Evolutionary conservation across 2,888 invertebrate species (phyloP).

Genomic region (Acleris sparsana): DNA sequence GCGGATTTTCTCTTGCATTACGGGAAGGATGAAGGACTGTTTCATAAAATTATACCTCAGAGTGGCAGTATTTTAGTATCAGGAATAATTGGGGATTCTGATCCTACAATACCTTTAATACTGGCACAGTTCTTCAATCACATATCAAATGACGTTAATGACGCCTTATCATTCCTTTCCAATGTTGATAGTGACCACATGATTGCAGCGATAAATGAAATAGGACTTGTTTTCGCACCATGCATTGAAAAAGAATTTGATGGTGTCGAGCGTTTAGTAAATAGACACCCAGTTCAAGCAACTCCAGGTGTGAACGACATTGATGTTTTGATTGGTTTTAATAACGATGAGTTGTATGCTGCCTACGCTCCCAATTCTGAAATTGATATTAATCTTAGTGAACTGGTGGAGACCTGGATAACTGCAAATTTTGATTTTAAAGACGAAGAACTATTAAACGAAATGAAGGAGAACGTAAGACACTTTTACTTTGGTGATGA

Average conservation of each 20-base stretch:
- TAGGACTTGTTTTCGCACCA: slow-evolving; percentile 11
- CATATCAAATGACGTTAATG: slow-evolving; percentile 6
- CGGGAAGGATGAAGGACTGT: slow-evolving; percentile 8
- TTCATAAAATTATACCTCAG: slow-evolving; percentile 23
- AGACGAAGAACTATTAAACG: slow-evolving; percentile 38
- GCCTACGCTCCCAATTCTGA: neutral
- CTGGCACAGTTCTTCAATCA: slow-evolving; percentile 26
- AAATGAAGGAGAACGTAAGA: slow-evolving; percentile 40
- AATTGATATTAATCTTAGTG: neutral
- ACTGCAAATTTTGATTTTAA: slow-evolving; percentile 39
- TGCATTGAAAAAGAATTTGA: slow-evolving; percentile 34
- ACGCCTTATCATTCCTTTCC: slow-evolving; percentile 21
- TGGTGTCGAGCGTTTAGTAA: slow-evolving; percentile 20
- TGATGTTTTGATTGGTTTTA: slow-evolving; percentile 34
- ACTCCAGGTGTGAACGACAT: slow-evolving; percentile 20
- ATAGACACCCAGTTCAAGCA: slow-evolving; percentile 23
- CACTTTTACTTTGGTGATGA: slow-evolving; percentile 50
- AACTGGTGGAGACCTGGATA: slow-evolving; percentile 34
- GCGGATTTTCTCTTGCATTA: slow-evolving; percentile 43
- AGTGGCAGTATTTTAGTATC: slow-evolving; percentile 15
- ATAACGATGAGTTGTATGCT: slow-evolving; percentile 14
- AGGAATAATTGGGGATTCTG: neutral
- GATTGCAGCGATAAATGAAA: slow-evolving; percentile 15
- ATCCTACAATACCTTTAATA: slow-evolving; percentile 11
- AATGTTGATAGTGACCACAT: slow-evolving; percentile 10